These are phyloP conservation scores for Torymus tubicola DNA, from an alignment of 2,888 invertebrate genomes.

Conservation along the genomic window DNA sequence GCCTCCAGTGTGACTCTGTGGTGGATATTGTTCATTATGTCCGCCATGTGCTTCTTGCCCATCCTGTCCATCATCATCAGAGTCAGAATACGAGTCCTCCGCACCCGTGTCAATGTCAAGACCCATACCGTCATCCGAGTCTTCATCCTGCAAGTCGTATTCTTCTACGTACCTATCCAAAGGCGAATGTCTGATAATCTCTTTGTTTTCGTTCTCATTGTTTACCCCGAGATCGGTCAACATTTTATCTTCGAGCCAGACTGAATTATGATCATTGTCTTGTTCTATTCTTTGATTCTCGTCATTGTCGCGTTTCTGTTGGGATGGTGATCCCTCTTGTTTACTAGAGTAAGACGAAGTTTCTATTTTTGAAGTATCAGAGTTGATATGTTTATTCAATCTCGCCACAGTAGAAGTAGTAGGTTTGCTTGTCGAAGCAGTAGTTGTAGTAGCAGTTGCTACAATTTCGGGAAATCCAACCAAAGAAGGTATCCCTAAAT, in stretches of 20 bases:
- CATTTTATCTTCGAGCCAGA: conserved; percentile 71
- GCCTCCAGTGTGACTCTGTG: conserved; percentile 81
- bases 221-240: conserved; percentile 67
- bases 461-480: conserved; percentile 74
- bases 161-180: conserved; percentile 65
- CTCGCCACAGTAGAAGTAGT: conserved; percentile 18
- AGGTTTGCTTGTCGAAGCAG: conserved; percentile 56
- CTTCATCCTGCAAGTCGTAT: conserved; percentile 71
- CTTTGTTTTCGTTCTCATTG: conserved; percentile 64
- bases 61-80: conserved; percentile 77
- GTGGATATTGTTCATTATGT: conserved; percentile 77
- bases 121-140: conserved; percentile 69
- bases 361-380: neutral
- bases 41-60: conserved; percentile 68
- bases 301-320: conserved; percentile 2
- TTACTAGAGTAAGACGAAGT: neutral
- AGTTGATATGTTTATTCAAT: conserved; percentile 47
- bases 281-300: conserved; percentile 13
- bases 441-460: conserved; percentile 62
- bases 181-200: conserved; percentile 20
- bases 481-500: conserved; percentile 72
- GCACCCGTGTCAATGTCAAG: conserved; percentile 69
- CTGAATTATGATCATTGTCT: neutral
- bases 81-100: conserved; percentile 80
- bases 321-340: neutral